These are phyloP conservation scores for Gulo gulo DNA, from an alignment of 2,113 vertebrate species.

Conservation along the genomic window DNA sequence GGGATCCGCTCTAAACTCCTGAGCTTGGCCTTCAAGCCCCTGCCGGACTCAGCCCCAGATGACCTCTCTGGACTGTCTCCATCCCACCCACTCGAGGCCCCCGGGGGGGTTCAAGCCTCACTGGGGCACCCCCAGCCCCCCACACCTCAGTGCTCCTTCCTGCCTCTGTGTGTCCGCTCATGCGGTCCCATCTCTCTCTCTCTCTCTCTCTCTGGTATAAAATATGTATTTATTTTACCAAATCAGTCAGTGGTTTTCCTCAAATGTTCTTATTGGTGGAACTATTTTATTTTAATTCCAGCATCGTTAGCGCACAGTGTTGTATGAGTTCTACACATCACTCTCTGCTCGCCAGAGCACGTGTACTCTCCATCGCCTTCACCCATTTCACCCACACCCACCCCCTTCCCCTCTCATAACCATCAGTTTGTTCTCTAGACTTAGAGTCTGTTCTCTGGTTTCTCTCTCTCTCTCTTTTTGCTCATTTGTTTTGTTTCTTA, in stretches of 20 bases:
- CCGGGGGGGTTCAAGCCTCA: not conserved
- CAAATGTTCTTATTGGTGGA: too few relatives aligned
- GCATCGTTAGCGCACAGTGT: too few relatives aligned
- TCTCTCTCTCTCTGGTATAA: not conserved
- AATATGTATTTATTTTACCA: too few relatives aligned
- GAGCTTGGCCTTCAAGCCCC: not conserved
- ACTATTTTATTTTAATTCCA: too few relatives aligned
- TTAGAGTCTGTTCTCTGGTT: too few relatives aligned
- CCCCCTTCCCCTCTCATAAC: too few relatives aligned
- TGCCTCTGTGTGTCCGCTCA: not conserved
- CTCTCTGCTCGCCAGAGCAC: too few relatives aligned
- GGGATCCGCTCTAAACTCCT: not conserved
- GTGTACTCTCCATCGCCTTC: too few relatives aligned
- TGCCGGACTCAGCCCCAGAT: not conserved
- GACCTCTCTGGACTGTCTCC: not conserved
- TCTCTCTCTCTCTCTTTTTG: not conserved
- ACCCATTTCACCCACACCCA: too few relatives aligned
- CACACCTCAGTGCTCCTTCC: not conserved
- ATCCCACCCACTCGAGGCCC: not conserved
- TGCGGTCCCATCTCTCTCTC: not conserved
- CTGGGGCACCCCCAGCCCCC: not conserved
- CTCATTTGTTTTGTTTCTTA: not conserved
- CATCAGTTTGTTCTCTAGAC: too few relatives aligned
- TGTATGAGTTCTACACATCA: too few relatives aligned
- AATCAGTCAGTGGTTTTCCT: too few relatives aligned